These are phyloP conservation scores for Bhutanitis thaidina DNA, from an alignment of 2,888 invertebrate species.

Conservation along the genomic window DNA sequence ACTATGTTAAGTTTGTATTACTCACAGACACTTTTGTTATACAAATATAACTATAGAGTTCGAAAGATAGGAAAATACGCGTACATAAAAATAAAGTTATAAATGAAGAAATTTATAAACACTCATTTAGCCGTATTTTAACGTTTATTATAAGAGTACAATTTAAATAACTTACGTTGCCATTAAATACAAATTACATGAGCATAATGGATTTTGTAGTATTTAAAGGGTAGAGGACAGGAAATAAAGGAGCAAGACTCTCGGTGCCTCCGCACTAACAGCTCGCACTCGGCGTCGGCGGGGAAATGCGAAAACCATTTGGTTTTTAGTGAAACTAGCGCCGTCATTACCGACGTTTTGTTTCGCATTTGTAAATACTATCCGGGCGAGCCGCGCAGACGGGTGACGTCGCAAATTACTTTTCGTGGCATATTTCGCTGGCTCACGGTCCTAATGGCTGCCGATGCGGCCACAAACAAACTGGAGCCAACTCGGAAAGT, in stretches of 20 bases:
- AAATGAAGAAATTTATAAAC: no score
- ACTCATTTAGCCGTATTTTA: no score
- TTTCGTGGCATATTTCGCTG: conserved; percentile 52
- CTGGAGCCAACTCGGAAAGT: conserved; percentile 61
- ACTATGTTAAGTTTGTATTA: no score
- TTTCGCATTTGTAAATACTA: conserved; percentile 61
- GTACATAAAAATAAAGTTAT: no score
- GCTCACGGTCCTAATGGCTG: conserved; percentile 60
- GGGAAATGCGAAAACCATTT: conserved; percentile 19
- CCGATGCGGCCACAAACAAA: conserved; percentile 53
- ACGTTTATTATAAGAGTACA: no score
- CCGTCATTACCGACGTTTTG: conserved; percentile 59
- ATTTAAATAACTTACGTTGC: not conserved
- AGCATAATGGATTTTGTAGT: not conserved
- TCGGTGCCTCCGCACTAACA: conserved; percentile 1
- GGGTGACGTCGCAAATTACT: conserved; percentile 72
- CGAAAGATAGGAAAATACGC: no score
- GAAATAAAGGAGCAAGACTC: conserved; percentile 3
- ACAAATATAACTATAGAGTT: no score
- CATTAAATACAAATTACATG: conserved; percentile 6
- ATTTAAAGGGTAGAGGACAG: conserved; percentile 1
- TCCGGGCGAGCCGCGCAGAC: conserved; percentile 41
- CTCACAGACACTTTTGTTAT: no score
- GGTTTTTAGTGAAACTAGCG: conserved; percentile 49
- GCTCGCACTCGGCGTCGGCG: not conserved